Base-by-base conservation (phyloP, 2,888 invertebrate genomes). In the Bhutanitis thaidina region DNA sequence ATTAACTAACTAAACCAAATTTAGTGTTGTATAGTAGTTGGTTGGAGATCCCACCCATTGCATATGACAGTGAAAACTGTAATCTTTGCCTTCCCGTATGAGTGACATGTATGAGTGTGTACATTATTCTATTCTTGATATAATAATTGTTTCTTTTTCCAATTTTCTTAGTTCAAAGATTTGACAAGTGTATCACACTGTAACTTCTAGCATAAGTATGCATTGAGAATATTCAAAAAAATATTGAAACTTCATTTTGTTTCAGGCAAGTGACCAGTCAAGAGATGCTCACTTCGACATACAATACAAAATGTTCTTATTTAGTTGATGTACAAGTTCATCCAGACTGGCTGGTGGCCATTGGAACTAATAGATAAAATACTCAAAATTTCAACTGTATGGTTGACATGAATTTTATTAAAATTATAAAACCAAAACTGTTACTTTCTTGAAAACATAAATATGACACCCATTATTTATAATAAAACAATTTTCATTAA, bases 291-390 rank as follows among this genome's bases (percentile, higher is more conserved):
- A 77, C 81, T n/a, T 80, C 85, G 14, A 81, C 79, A 14, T 90
- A 83, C 66, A 88, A 85, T 56, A 89, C 89, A 41, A 89, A 87
- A 65, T 90, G 90, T 61, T 81, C 87, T 30, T 87, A 90, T 58
- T 64, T 90, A 54, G 89, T 90, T 7, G 88, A 88, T 76, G 82
- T 90, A 0, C 80, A 87, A 74, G 85, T 90, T 8, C 83, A 85
- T 56, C 85, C 89, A 16, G 81, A 90, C 54, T 90, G 90, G 90
- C 77, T 90, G 53, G 85, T 89, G 3, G 90, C 89, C 34, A 87
- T 90, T 55, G 90, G 90, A 39, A 77, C 86, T 10, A 86, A 80
- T 58, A 80, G 79, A 82, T 86, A 71, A 69, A 54, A 35, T 41
- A 45, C 30, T 49, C 12, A 32, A 3, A 38, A 16, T 25, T 3